Conservation (phyloP, 2,888 invertebrate genomes). For the Hanleya hanleyi region DNA sequence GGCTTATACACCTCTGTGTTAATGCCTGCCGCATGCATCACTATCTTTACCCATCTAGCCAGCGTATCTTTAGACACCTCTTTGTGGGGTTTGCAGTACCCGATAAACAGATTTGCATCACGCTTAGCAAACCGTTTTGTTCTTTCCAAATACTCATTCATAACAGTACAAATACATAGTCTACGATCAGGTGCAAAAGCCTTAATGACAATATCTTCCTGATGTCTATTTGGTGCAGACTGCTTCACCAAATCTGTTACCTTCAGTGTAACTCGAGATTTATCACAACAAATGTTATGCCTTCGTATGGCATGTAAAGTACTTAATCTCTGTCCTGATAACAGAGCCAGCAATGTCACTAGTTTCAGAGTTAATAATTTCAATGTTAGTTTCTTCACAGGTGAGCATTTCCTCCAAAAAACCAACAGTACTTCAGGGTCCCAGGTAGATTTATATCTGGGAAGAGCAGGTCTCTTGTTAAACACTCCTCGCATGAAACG, state of each 20-base stretch:
- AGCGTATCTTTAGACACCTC: background rate
- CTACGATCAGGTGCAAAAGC: background rate
- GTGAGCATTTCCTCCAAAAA: constrained; percentile 16
- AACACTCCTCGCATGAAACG: too few species aligned
- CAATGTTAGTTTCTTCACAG: constrained; percentile 19
- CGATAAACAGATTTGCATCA: background rate
- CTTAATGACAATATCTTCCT: background rate
- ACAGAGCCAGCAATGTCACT: constrained; percentile 19
- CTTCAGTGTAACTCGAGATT: too few species aligned
- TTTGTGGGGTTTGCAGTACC: background rate
- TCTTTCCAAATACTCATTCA: background rate
- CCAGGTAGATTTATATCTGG: constrained; percentile 33
- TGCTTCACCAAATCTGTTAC: too few species aligned
- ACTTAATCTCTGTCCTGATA: constrained; percentile 26
- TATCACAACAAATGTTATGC: too few species aligned
- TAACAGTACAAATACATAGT: background rate
- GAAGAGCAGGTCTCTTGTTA: too few species aligned
- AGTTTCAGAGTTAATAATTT: constrained; percentile 30
- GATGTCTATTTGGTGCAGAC: background rate
- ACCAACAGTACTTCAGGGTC: constrained; percentile 29
- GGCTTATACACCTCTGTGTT: background rate
- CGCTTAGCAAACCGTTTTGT: background rate
- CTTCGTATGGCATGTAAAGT: too few species aligned
- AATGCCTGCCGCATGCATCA: background rate
- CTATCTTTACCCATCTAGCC: background rate